These are phyloP conservation scores for Amphipyra berbera DNA, from an alignment of 2,888 invertebrate species.

Conservation along the genomic window DNA sequence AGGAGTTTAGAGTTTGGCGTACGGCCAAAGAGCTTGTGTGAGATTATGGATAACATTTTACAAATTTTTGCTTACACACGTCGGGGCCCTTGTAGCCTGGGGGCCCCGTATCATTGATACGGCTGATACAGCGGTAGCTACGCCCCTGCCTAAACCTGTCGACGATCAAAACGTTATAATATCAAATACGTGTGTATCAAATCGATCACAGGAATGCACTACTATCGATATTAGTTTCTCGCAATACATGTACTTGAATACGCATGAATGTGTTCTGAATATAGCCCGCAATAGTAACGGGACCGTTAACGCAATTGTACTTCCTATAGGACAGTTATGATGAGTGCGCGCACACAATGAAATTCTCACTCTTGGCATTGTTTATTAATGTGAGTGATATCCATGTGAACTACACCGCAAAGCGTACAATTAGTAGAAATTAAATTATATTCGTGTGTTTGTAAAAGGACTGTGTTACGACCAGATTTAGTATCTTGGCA, in stretches of 20 bases:
- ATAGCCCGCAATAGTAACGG: conserved; percentile 69
- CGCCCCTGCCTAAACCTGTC: neutral
- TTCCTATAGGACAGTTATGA: conserved; percentile 82
- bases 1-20: no score
- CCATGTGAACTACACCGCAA: conserved; percentile 59
- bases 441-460: conserved; percentile 12
- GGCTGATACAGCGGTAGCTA: no score
- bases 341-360: conserved; percentile 70
- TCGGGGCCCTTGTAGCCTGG: no score
- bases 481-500: conserved; percentile 6
- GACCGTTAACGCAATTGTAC: conserved; percentile 75
- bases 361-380: conserved; percentile 75
- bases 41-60: no score
- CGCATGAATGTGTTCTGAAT: conserved; percentile 42
- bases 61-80: no score
- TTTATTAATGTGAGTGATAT: conserved; percentile 67
- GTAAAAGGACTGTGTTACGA: conserved; percentile 17
- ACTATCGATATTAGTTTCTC: conserved; percentile 10
- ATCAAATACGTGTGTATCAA: neutral
- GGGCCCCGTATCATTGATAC: no score
- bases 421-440: conserved; percentile 30
- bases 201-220: conserved; percentile 3
- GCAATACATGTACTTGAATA: conserved; percentile 33
- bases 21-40: no score
- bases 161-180: neutral